phyloP scores from a whole-genome alignment of 2,888 invertebrate species.

The Eristalinus aeneus region DNA sequence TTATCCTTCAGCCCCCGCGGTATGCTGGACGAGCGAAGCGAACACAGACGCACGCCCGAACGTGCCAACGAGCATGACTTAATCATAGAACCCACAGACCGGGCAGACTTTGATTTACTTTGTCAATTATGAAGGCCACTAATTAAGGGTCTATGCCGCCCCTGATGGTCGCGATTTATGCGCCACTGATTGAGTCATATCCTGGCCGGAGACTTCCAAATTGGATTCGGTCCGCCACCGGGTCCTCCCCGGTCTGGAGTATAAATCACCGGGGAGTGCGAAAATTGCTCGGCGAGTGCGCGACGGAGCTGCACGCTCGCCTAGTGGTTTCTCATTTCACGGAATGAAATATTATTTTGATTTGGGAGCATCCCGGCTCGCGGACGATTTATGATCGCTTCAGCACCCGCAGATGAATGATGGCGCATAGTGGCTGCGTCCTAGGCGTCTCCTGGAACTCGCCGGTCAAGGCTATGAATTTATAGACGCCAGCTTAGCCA shows the following conservation, averaged over 20 bases:
- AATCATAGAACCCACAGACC: conserved; percentile 56
- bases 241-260: neutral
- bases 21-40: conserved; percentile 25
- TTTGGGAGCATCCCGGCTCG: conserved; percentile 41
- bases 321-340: conserved; percentile 65
- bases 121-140: conserved; percentile 69
- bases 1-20: conserved; percentile 63
- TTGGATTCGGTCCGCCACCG: conserved; percentile 41
- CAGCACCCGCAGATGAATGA: conserved; percentile 57
- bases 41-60: conserved; percentile 6
- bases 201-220: conserved; percentile 49
- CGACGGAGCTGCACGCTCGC: conserved; percentile 31
- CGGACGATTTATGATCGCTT: conserved; percentile 47
- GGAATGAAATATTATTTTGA: conserved; percentile 67
- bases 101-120: conserved; percentile 60
- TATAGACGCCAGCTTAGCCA: conserved; percentile 43
- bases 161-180: conserved; percentile 63
- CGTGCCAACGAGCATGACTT: conserved; percentile 42
- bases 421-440: conserved; percentile 33
- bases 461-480: conserved; percentile 29
- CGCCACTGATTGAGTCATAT: conserved; percentile 64
- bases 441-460: neutral
- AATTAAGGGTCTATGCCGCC: conserved; percentile 63
- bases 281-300: neutral
- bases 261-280: neutral